Evolutionary conservation across 1,140 invertebrate genomes (phyloP).

Genomic region (Drosophila pandora): DNA sequence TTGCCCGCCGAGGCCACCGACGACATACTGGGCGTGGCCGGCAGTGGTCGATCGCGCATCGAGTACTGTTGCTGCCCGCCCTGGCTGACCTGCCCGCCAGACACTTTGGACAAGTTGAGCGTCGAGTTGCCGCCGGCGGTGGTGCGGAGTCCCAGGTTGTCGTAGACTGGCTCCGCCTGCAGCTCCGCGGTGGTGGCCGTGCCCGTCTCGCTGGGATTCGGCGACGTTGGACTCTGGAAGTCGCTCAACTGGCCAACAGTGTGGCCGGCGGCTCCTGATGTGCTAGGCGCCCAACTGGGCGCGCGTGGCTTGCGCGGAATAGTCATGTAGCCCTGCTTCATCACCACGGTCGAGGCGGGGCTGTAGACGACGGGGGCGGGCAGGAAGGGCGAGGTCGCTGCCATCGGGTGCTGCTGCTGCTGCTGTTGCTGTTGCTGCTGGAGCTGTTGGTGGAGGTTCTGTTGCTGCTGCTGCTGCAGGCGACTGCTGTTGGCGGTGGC

Average conservation of each 20-base stretch:
- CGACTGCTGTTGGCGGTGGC: conserved; percentile 84
- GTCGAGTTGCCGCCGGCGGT: conserved; percentile 94
- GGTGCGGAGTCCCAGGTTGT: conserved; percentile 91
- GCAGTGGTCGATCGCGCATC: conserved; percentile 86
- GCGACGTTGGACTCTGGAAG: conserved; percentile 84
- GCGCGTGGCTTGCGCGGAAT: conserved; percentile 92
- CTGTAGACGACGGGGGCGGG: conserved; percentile 85
- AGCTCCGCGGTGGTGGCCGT: conserved; percentile 85
- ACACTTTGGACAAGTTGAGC: conserved; percentile 88
- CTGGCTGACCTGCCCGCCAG: conserved; percentile 59
- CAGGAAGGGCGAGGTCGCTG: conserved; percentile 87
- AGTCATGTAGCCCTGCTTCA: conserved; percentile 92
- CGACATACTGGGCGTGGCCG: conserved; percentile 85
- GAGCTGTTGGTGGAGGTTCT: conserved; percentile 79
- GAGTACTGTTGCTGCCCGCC: conserved; percentile 82
- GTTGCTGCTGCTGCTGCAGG: conserved; percentile 49
- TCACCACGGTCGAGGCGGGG: conserved; percentile 84
- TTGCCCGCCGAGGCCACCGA: conserved; percentile 85
- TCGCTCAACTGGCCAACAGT: conserved; percentile 65
- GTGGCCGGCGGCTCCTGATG: conserved; percentile 83
- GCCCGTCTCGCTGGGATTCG: conserved; percentile 84
- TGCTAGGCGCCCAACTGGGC: conserved; percentile 91
- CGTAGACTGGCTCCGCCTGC: conserved; percentile 90
- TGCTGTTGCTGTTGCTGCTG: conserved; percentile 65
- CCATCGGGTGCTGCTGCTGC: conserved; percentile 74